phyloP scores from a whole-genome alignment of 2,113 vertebrate species.

The Lophura nycthemera region DNA sequence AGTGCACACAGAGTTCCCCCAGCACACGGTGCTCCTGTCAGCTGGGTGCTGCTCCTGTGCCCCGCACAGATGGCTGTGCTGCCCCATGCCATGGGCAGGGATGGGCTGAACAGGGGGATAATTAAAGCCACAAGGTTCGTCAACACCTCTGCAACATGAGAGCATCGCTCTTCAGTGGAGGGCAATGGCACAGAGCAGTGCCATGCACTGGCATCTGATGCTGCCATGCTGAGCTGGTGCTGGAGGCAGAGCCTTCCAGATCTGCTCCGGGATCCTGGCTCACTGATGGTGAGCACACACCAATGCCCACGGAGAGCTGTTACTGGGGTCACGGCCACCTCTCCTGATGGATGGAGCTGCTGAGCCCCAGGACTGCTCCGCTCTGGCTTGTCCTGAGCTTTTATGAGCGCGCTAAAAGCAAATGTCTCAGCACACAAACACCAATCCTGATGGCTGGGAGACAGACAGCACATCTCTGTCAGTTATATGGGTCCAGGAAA shows the following conservation, averaged over 20 bases:
- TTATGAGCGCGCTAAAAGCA: slow-evolving; percentile 29
- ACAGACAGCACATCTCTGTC: neutral
- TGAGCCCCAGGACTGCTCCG: neutral
- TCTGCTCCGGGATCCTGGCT: neutral
- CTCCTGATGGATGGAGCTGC: neutral
- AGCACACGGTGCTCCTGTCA: too few relatives aligned
- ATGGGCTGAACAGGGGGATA: neutral
- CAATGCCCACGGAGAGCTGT: neutral
- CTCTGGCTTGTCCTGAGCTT: neutral
- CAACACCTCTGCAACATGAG: neutral
- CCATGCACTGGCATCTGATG: neutral
- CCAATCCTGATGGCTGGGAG: neutral
- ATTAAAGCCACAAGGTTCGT: neutral
- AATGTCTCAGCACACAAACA: neutral
- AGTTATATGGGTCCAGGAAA: neutral
- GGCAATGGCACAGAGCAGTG: neutral
- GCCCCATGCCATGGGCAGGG: neutral
- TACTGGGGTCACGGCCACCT: neutral
- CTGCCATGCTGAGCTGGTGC: neutral
- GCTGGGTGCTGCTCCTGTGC: neutral
- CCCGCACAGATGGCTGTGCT: neutral
- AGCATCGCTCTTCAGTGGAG: neutral
- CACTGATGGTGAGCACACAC: rapidly evolving
- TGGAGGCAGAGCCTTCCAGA: rapidly evolving
- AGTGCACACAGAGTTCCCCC: neutral